Evolutionary conservation across 64 coral and sea anemone species (phyloP).

Genomic region (Pocillopora verrucosa): DNA sequence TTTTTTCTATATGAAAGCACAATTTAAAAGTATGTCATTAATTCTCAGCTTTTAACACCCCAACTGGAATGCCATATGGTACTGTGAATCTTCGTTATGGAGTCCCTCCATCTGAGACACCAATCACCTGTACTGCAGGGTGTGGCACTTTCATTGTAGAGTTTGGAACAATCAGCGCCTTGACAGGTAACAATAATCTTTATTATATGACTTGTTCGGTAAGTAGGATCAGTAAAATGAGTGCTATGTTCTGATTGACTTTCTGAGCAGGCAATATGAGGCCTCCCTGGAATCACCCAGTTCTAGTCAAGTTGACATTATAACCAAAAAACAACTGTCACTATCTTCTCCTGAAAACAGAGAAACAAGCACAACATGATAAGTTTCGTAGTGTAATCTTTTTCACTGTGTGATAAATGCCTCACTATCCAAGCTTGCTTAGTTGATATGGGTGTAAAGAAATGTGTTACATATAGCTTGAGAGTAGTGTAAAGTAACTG

Average conservation of each 20-base stretch:
- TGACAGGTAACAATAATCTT: conserved; percentile 60
- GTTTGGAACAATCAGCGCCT: conserved; percentile 92
- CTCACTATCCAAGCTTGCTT: no score
- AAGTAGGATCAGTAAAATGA: neutral
- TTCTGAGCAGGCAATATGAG: no score
- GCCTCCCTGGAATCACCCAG: no score
- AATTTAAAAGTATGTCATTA: neutral
- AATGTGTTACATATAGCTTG: no score
- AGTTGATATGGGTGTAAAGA: no score
- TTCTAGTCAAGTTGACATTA: no score
- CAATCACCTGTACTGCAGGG: conserved; percentile 94
- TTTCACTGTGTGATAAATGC: no score
- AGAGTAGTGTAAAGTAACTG: no score
- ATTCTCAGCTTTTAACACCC: conserved; percentile 78
- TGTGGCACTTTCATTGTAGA: conserved; percentile 95
- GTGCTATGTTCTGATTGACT: neutral
- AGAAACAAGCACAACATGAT: no score
- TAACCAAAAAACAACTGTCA: no score
- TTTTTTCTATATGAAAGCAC: neutral
- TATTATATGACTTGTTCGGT: neutral
- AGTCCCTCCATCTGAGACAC: conserved; percentile 86
- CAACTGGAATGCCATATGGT: conserved; percentile 98
- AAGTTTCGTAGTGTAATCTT: no score
- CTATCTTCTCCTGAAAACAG: no score
- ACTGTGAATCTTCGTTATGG: conserved; percentile 96